These are phyloP conservation scores for Patella depressa DNA, from an alignment of 2,888 invertebrate genomes.

Conservation along the genomic window DNA sequence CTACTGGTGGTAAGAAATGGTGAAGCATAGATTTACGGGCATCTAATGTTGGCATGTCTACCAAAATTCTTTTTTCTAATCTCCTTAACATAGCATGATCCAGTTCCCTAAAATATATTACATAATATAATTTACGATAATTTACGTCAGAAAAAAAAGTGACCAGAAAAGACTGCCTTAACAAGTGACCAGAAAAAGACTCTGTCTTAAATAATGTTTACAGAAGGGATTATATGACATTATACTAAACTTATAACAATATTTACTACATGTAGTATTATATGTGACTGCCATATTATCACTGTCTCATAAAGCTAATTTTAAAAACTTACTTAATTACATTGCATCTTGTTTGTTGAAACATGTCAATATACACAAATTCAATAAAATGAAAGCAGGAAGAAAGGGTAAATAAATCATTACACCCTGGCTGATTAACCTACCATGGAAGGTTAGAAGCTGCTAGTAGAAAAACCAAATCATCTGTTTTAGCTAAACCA, in stretches of 20 bases:
- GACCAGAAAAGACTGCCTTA: not conserved
- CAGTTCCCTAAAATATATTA: conserved; percentile 78
- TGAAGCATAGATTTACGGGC: conserved; percentile 81
- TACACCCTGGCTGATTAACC: not conserved
- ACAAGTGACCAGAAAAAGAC: no score
- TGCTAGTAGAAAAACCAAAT: conserved; percentile 84
- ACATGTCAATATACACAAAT: no score
- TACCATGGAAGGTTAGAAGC: conserved; percentile 94
- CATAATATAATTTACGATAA: not conserved
- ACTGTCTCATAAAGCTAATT: no score
- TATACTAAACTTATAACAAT: no score
- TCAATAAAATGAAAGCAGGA: no score
- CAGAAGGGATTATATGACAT: no score
- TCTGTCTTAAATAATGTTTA: no score
- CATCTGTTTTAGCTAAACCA: conserved; percentile 78
- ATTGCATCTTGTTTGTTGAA: no score
- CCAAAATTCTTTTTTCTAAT: conserved; percentile 87
- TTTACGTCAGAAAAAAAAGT: not conserved
- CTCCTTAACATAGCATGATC: conserved; percentile 89
- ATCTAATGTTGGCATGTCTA: conserved; percentile 81
- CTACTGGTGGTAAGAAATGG: conserved; percentile 71
- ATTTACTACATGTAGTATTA: no score
- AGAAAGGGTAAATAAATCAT: no score
- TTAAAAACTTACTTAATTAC: no score
- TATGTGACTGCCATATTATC: no score